phyloP scores from a whole-genome alignment of 2,113 vertebrate genomes.

The Terrapene triunguis region DNA sequence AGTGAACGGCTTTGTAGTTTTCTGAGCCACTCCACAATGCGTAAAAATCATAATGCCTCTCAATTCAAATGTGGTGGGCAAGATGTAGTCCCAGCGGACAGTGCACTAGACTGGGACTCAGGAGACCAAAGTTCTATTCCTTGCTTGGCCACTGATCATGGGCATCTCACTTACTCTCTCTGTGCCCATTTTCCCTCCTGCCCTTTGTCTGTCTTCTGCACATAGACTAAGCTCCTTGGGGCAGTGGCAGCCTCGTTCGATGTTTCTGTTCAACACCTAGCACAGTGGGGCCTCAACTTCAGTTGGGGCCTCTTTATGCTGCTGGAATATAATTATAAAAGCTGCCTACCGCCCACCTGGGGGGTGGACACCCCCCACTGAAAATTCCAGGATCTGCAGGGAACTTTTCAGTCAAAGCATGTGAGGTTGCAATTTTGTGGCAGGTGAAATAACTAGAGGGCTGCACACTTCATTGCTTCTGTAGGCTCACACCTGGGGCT shows the following conservation, averaged over 20 bases:
- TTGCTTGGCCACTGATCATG: no score
- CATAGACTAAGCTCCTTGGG: neutral
- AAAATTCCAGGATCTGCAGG: neutral
- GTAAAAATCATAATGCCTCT: rapidly evolving
- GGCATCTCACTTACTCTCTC: neutral
- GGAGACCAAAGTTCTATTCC: neutral
- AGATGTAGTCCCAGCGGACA: neutral
- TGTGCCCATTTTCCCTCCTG: neutral
- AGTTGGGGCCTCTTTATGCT: neutral
- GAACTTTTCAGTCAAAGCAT: neutral
- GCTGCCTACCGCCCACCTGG: neutral
- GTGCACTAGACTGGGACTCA: neutral
- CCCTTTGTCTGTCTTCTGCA: neutral
- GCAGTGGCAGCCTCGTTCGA: neutral
- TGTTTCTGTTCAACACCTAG: neutral
- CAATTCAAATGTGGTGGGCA: neutral
- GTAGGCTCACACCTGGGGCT: neutral
- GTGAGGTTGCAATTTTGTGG: neutral
- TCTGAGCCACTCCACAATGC: neutral
- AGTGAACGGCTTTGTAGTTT: neutral
- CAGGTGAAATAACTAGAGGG: neutral
- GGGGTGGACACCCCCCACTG: neutral
- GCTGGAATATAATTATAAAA: neutral
- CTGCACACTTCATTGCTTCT: neutral
- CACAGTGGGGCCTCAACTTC: neutral